These are phyloP conservation scores for Congeria kusceri DNA, from an alignment of 2,888 invertebrate genomes.

Conservation along the genomic window DNA sequence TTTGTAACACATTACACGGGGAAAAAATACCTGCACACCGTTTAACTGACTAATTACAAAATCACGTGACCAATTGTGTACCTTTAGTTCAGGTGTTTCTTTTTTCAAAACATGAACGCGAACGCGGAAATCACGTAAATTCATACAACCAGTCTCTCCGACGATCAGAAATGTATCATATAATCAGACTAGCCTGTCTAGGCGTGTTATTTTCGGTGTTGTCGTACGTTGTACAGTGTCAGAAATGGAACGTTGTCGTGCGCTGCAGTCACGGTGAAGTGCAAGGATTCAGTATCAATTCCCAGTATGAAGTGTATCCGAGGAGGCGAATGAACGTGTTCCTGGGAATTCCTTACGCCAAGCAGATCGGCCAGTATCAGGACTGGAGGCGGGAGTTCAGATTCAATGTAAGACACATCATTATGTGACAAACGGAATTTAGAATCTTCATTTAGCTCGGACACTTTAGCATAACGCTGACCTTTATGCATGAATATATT, in stretches of 20 bases:
- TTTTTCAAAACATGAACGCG: background rate
- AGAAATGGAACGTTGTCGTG: slow-evolving; percentile 60
- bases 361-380: slow-evolving; percentile 80
- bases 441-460: no score
- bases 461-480: no score
- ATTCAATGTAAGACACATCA: slow-evolving; percentile 86
- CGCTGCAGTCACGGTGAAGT: slow-evolving; percentile 67
- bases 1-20: background rate
- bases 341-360: slow-evolving; percentile 86
- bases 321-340: slow-evolving; percentile 82
- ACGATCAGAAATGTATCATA: background rate
- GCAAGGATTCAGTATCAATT: slow-evolving; percentile 74
- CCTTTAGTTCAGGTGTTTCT: slow-evolving; percentile 18
- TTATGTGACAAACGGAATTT: no score
- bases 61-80: slow-evolving; percentile 59
- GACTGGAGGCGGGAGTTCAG: slow-evolving; percentile 79
- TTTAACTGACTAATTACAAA: slow-evolving; percentile 39
- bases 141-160: background rate
- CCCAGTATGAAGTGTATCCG: slow-evolving; percentile 71
- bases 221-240: background rate
- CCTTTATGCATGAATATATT: no score
- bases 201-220: background rate
- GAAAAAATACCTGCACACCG: slow-evolving; percentile 47
- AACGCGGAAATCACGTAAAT: slow-evolving; percentile 7
- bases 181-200: background rate